phyloP scores from a whole-genome alignment of 2,113 vertebrate species.

The Archilochus colubris region DNA sequence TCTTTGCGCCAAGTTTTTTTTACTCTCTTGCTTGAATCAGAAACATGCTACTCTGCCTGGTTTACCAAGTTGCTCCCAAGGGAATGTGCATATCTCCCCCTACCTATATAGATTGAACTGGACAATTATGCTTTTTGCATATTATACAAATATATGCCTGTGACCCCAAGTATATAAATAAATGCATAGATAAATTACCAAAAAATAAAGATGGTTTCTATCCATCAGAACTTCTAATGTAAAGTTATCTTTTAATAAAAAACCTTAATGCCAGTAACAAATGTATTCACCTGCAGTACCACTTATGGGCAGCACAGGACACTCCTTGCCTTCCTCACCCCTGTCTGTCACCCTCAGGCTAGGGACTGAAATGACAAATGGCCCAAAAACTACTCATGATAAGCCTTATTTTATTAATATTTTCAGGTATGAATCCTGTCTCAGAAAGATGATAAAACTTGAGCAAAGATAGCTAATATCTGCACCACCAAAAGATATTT shows the following conservation, averaged over 20 bases:
- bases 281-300: neutral
- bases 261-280: neutral
- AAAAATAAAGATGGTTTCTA: neutral
- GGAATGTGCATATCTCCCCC: neutral
- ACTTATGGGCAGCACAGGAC: neutral
- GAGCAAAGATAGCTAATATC: conserved; percentile 14
- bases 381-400: neutral
- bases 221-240: neutral
- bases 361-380: conserved; percentile 17
- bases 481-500: neutral
- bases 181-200: no score
- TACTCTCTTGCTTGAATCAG: neutral
- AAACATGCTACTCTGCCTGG: neutral
- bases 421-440: conserved; percentile 8
- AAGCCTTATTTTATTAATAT: conserved; percentile 58
- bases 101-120: neutral
- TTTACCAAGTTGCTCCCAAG: neutral
- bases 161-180: neutral
- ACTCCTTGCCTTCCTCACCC: neutral
- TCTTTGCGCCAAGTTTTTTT: neutral
- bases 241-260: neutral
- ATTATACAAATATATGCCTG: neutral
- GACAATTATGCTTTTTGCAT: neutral
- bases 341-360: neutral
- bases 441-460: neutral